These are phyloP conservation scores for Julus scandinavius DNA, from an alignment of 2,888 invertebrate genomes.

Conservation along the genomic window DNA sequence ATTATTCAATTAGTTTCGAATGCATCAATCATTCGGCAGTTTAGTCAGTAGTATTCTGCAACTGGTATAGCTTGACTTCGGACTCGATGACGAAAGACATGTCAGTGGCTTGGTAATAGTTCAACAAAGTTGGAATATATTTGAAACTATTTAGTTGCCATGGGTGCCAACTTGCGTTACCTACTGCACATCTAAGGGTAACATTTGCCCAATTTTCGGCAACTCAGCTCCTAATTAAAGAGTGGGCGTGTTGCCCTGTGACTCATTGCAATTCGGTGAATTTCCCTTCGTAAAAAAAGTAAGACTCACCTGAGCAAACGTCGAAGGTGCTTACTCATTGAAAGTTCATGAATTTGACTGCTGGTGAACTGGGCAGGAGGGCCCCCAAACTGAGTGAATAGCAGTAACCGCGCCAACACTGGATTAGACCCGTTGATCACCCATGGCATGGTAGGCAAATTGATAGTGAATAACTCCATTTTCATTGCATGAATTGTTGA, in stretches of 20 bases:
- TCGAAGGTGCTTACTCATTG: constrained; percentile 11
- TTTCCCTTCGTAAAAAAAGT: background rate
- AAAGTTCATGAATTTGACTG: background rate
- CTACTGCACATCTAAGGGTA: background rate
- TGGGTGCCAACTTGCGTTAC: background rate
- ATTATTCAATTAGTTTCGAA: background rate
- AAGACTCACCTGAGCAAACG: background rate
- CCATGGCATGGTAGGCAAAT: constrained; percentile 10
- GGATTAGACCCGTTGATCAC: background rate
- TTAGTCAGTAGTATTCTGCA: background rate
- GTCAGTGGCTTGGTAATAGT: too few species aligned
- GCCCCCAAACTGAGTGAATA: background rate
- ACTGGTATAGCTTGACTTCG: too few species aligned
- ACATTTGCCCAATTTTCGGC: background rate
- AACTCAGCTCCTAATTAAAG: background rate
- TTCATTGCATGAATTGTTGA: background rate
- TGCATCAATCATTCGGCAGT: background rate
- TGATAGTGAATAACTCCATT: too few species aligned
- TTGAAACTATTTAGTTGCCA: too few species aligned
- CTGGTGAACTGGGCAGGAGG: background rate
- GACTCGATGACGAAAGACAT: background rate
- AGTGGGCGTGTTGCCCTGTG: background rate
- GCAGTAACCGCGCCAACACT: background rate
- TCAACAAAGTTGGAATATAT: too few species aligned
- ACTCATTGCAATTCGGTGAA: background rate